Evolutionary conservation across 1,140 invertebrate species (phyloP).

Genomic region (Thaumetopoea pityocampa): DNA sequence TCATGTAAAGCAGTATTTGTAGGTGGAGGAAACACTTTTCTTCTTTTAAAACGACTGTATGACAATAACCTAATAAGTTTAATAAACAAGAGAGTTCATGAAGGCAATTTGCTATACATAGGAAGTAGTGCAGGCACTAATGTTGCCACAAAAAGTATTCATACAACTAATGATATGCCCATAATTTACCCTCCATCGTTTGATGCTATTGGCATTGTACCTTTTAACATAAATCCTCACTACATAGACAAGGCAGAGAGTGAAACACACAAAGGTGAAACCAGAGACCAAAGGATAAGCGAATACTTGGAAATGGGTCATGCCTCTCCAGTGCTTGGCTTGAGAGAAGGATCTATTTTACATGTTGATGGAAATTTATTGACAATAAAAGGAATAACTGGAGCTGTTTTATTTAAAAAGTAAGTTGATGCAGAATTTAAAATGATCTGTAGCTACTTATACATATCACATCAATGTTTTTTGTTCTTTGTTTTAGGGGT

Average conservation of each 20-base stretch:
- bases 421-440: too few relatives aligned
- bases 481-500: slow-evolving; percentile 64
- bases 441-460: too few relatives aligned
- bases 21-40: slow-evolving; percentile 88
- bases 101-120: slow-evolving; percentile 84
- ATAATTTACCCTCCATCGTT: slow-evolving; percentile 87
- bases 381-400: slow-evolving; percentile 77
- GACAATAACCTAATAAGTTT: slow-evolving; percentile 80
- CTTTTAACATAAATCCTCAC: slow-evolving; percentile 92
- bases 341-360: slow-evolving; percentile 83
- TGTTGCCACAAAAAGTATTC: slow-evolving; percentile 86
- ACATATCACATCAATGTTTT: slow-evolving; percentile 4
- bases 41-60: slow-evolving; percentile 83
- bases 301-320: slow-evolving; percentile 80
- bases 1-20: slow-evolving; percentile 85
- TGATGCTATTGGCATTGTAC: slow-evolving; percentile 83
- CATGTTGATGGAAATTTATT: slow-evolving; percentile 78
- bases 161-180: slow-evolving; percentile 92
- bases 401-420: slow-evolving; percentile 81
- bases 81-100: slow-evolving; percentile 79
- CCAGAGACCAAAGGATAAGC: slow-evolving; percentile 81
- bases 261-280: slow-evolving; percentile 85
- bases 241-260: slow-evolving; percentile 81
- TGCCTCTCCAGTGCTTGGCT: slow-evolving; percentile 79
- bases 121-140: slow-evolving; percentile 90